A percentile compares a stretch with the other conserved stretches of the same genome.
Conservation (phyloP, 2,888 invertebrate genomes). For the Mythimna loreyi region DNA sequence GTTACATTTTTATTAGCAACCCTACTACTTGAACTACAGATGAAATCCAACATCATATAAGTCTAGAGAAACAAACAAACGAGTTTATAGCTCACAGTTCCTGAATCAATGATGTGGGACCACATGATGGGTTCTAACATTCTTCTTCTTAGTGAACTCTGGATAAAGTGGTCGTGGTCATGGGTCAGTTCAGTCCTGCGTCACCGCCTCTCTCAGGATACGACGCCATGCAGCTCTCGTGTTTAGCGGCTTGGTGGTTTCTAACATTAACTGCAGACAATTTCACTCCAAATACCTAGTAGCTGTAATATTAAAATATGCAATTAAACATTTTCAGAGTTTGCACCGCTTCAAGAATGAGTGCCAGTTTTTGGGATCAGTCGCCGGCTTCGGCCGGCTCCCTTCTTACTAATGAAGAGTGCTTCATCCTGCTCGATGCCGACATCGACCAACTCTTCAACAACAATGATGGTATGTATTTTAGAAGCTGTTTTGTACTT, state of each 20-base stretch:
- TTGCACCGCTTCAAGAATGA: slow-evolving; percentile 79
- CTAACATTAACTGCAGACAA: not conserved
- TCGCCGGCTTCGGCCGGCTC: slow-evolving; percentile 87
- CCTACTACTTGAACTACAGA: not conserved
- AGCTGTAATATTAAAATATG: slow-evolving; percentile 11
- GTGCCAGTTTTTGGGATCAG: slow-evolving; percentile 82
- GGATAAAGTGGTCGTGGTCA: too few species aligned
- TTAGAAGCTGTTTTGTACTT: not conserved
- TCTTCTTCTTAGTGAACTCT: too few species aligned
- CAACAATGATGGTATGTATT: slow-evolving; percentile 79
- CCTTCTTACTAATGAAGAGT: slow-evolving; percentile 87
- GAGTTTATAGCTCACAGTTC: not conserved
- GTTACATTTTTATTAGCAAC: slow-evolving; percentile 55
- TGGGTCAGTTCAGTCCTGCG: too few species aligned
- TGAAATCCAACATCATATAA: not conserved
- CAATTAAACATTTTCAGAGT: slow-evolving; percentile 76
- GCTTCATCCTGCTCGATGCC: slow-evolving; percentile 86
- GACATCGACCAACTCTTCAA: slow-evolving; percentile 85
- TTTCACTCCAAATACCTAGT: not conserved
- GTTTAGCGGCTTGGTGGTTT: too few species aligned
- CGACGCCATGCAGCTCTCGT: too few species aligned
- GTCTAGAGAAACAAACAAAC: too few species aligned
- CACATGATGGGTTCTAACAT: too few species aligned
- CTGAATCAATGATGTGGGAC: not conserved
- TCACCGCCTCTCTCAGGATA: too few species aligned